Evolutionary conservation across 23 tunicate species (phyloP).

Genomic region (Trididemnum clinides): DNA sequence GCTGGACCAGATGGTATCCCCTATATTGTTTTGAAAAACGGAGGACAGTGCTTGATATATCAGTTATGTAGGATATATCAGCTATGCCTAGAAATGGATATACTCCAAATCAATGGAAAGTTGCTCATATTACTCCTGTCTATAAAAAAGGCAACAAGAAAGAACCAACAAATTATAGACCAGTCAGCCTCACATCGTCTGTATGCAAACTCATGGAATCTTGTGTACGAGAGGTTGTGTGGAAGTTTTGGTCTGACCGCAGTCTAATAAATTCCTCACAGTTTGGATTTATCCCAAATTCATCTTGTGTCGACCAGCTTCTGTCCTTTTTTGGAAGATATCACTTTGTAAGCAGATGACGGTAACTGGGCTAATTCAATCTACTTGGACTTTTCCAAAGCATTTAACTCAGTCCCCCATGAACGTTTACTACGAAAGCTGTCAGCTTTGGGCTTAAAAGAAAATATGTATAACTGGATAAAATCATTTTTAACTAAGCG

Average conservation of each 20-base stretch:
- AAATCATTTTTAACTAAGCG: not conserved
- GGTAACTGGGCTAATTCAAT: not conserved
- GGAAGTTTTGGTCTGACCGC: not conserved
- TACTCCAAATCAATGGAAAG: not conserved
- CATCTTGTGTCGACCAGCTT: not conserved
- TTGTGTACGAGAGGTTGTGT: not conserved
- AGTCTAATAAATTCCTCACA: not conserved
- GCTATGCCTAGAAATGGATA: no score
- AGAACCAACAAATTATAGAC: not conserved
- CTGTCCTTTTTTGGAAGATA: not conserved
- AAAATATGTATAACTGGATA: not conserved
- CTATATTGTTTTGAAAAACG: not conserved
- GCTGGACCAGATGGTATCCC: slow-evolving; percentile 8
- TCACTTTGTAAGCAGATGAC: not conserved
- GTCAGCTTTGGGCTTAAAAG: not conserved
- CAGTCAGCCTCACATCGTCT: not conserved
- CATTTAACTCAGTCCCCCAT: not conserved
- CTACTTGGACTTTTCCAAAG: not conserved
- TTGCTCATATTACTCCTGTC: not conserved
- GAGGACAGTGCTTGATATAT: not conserved
- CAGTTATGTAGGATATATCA: no score
- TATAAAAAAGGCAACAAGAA: not conserved
- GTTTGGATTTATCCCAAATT: not conserved
- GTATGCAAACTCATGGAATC: slow-evolving; percentile 15
- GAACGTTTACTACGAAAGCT: not conserved